Evolutionary conservation across 2,888 invertebrate species (phyloP).

Genomic region (Dyspetes luteomarginatus): DNA sequence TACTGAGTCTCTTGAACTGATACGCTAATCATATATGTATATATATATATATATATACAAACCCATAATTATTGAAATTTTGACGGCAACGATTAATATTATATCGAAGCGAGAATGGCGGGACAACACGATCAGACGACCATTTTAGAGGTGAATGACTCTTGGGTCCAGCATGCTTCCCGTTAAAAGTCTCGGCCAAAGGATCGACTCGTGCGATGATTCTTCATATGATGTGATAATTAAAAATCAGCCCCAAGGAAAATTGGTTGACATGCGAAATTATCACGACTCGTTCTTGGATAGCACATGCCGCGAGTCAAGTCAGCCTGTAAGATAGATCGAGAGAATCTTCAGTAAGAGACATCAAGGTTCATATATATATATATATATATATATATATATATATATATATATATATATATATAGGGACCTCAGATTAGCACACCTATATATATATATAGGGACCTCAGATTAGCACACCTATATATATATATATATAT

Average conservation of each 20-base stretch:
- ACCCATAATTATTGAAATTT: too few relatives aligned
- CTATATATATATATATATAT: too few relatives aligned
- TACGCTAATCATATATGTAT: too few relatives aligned
- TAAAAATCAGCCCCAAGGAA: conserved; percentile 51
- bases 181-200: not conserved
- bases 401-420: too few relatives aligned
- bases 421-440: too few relatives aligned
- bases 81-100: not conserved
- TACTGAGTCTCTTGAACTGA: too few relatives aligned
- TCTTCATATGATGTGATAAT: conserved; percentile 48
- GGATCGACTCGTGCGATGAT: conserved; percentile 38
- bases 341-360: conserved; percentile 2
- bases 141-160: conserved; percentile 24
- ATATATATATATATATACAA: too few relatives aligned
- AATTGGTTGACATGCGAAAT: conserved; percentile 50
- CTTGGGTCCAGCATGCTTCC: not conserved
- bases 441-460: too few relatives aligned
- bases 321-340: conserved; percentile 13
- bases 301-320: conserved; percentile 28
- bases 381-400: too few relatives aligned
- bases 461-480: too few relatives aligned
- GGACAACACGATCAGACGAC: not conserved
- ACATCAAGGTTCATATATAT: not conserved
- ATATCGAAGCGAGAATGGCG: not conserved
- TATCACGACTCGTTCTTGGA: conserved; percentile 15